A percentile compares a stretch with the other conserved stretches of the same genome.
Conservation (phyloP, 2,888 invertebrate species). For the Clitarchus hookeri region DNA sequence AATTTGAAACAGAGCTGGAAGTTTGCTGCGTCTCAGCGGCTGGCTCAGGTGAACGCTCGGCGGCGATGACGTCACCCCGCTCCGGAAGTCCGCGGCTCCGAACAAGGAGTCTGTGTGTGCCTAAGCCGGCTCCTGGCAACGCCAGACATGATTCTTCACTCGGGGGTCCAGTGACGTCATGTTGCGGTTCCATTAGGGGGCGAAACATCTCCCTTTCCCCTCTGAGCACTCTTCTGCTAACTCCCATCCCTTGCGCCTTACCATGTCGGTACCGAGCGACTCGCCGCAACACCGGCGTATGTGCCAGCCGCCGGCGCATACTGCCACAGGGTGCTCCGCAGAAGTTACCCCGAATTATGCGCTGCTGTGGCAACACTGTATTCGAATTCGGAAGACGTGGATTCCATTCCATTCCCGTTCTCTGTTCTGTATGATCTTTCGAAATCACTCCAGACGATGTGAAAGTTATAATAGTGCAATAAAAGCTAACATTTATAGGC, state of each 20-base stretch:
- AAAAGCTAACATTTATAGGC: too few relatives aligned
- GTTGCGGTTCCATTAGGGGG: slow-evolving; percentile 14
- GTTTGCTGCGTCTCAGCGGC: too few relatives aligned
- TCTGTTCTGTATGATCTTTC: too few relatives aligned
- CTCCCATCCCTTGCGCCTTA: neutral
- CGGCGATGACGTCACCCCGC: neutral
- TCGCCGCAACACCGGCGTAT: neutral
- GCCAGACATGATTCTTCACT: slow-evolving; percentile 2
- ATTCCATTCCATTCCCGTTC: too few relatives aligned
- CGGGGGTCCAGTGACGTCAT: slow-evolving; percentile 10
- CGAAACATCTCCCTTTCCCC: neutral
- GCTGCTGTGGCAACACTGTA: too few relatives aligned
- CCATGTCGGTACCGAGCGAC: neutral
- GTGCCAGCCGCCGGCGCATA: neutral
- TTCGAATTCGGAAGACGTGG: too few relatives aligned
- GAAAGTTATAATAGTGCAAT: too few relatives aligned
- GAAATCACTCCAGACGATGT: too few relatives aligned
- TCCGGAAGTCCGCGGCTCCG: neutral
- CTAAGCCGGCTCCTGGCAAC: neutral
- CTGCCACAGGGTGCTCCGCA: neutral
- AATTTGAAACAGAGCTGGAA: too few relatives aligned
- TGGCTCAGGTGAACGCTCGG: neutral
- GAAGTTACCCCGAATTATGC: neutral
- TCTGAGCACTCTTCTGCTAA: neutral
- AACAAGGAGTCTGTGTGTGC: neutral